These are phyloP conservation scores for Lepidonotus clava DNA, from an alignment of 2,888 invertebrate species.

Conservation along the genomic window DNA sequence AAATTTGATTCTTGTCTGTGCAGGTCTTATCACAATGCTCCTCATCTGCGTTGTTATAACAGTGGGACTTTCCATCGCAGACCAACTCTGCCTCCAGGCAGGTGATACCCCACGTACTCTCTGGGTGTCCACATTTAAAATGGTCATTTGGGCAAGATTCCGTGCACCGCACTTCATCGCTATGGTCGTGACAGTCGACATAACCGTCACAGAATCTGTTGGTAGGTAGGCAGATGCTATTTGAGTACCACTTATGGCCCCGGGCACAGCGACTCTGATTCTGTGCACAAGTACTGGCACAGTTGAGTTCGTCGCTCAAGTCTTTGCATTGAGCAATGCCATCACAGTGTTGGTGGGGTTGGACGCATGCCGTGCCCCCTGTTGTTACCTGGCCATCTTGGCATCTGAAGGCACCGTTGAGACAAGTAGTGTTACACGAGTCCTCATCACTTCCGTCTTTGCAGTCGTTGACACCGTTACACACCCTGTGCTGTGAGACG, in stretches of 20 bases:
- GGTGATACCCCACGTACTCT: slow-evolving; percentile 4
- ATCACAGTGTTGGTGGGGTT: slow-evolving; percentile 46
- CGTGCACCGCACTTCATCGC: background rate
- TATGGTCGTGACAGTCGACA: slow-evolving; percentile 50
- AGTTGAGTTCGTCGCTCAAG: slow-evolving; percentile 43
- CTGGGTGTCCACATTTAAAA: slow-evolving; percentile 23
- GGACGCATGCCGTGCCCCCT: background rate
- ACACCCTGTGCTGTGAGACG: slow-evolving; percentile 31
- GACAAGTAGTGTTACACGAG: slow-evolving; percentile 37
- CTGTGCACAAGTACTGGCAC: background rate
- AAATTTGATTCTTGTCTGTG: background rate
- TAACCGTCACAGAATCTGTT: slow-evolving; percentile 37
- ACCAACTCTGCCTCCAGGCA: slow-evolving; percentile 10
- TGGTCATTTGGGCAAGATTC: background rate
- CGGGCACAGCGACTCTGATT: background rate
- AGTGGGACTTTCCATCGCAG: slow-evolving; percentile 6
- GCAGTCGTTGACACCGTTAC: slow-evolving; percentile 61
- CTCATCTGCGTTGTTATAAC: slow-evolving; percentile 38
- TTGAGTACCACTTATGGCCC: slow-evolving; percentile 27
- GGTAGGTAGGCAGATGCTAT: background rate
- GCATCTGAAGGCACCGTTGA: slow-evolving; percentile 53
- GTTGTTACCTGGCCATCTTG: background rate
- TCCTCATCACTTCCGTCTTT: slow-evolving; percentile 57
- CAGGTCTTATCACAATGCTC: background rate
- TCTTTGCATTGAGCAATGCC: slow-evolving; percentile 24